Percentiles rank a stretch among this genome's conserved stretches.
Evolutionary conservation across 2,797 vertebrate species (phyloP).

Genomic region (Brotula barbata): DNA sequence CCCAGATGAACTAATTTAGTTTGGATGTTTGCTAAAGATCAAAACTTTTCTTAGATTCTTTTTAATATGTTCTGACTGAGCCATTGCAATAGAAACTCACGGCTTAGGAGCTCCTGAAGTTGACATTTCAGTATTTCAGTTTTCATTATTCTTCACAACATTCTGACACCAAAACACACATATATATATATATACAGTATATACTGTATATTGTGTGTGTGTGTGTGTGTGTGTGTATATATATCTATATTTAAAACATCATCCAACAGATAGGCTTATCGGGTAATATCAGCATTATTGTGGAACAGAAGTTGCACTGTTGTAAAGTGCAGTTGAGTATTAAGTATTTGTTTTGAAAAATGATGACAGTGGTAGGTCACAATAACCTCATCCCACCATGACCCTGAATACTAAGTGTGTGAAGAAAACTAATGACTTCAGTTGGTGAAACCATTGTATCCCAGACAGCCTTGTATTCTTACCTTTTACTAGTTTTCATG

Average conservation of each 20-base stretch:
- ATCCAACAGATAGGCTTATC: no score
- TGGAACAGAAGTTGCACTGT: neutral
- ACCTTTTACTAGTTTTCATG: no score
- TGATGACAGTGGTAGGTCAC: neutral
- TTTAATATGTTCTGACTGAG: neutral
- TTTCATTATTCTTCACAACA: neutral
- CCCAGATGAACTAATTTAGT: no score
- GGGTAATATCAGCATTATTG: no score
- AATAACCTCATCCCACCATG: neutral
- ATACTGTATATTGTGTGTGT: no score
- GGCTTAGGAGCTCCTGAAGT: neutral
- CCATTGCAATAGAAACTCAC: neutral
- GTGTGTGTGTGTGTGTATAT: no score
- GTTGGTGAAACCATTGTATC: neutral
- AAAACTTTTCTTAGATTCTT: neutral
- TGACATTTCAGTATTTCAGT: neutral
- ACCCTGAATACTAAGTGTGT: constrained; percentile 7
- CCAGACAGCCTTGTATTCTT: neutral
- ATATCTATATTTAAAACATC: neutral
- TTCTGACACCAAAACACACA: neutral
- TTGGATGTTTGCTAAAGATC: neutral
- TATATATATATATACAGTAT: no score
- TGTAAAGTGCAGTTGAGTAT: neutral
- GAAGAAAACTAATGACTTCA: neutral
- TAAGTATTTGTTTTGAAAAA: neutral